These are phyloP conservation scores for Drosophila pallidifrons DNA, from an alignment of 1,140 invertebrate genomes.

Conservation along the genomic window DNA sequence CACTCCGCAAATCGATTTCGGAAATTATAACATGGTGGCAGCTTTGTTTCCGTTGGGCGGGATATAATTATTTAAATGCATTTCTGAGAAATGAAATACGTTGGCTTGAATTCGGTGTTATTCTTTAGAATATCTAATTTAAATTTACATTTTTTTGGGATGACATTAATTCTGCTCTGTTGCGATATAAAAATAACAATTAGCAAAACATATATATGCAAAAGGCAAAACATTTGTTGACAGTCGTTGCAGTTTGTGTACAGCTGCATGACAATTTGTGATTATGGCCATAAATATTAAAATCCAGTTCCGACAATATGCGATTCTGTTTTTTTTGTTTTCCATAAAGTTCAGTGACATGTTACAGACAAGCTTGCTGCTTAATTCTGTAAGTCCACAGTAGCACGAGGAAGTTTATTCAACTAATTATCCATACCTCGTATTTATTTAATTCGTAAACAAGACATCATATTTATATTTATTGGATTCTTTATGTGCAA, in stretches of 20 bases:
- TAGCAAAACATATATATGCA: slow-evolving; percentile 5
- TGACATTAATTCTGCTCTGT: neutral
- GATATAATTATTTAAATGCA: neutral
- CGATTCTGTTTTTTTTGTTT: slow-evolving; percentile 13
- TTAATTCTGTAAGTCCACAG: slow-evolving; percentile 4
- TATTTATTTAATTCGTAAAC: slow-evolving; percentile 36
- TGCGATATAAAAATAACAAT: slow-evolving; percentile 1
- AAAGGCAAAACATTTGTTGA: slow-evolving; percentile 18
- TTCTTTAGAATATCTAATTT: slow-evolving; percentile 1
- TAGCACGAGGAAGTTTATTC: slow-evolving; percentile 39
- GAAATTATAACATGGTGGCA: neutral
- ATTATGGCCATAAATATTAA: slow-evolving; percentile 56
- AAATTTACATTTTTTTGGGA: neutral
- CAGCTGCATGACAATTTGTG: slow-evolving; percentile 39
- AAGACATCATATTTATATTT: slow-evolving; percentile 20
- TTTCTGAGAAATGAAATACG: neutral
- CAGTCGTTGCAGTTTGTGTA: slow-evolving; percentile 34
- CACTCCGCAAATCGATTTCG: neutral
- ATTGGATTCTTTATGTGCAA: neutral
- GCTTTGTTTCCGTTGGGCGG: neutral
- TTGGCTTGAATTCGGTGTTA: neutral
- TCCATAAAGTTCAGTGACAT: slow-evolving; percentile 43
- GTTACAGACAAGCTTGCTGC: slow-evolving; percentile 26
- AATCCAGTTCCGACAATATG: slow-evolving; percentile 47
- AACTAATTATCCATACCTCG: slow-evolving; percentile 32